Conservation (phyloP, 2,888 invertebrate species). For the Andrena flavipes region DNA sequence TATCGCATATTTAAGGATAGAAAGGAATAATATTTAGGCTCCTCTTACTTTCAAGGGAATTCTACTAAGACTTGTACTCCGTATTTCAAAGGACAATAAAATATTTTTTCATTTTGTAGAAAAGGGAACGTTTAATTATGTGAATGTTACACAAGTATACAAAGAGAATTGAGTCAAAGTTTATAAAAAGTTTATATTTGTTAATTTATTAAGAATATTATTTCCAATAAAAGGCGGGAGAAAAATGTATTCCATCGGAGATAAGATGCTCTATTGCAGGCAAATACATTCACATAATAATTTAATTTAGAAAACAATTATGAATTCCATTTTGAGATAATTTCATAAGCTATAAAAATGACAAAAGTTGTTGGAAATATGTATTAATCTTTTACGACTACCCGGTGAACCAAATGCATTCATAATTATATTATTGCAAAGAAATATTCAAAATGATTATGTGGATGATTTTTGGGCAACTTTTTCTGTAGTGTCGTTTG, state of each 20-base stretch:
- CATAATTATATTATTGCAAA: too few species aligned
- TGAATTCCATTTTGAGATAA: not conserved
- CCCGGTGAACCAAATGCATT: too few species aligned
- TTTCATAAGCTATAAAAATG: not conserved
- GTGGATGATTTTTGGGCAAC: too few species aligned
- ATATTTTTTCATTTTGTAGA: not conserved
- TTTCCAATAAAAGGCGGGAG: not conserved
- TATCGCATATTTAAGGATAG: not conserved
- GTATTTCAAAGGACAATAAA: conserved; percentile 3
- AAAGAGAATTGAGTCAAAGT: not conserved
- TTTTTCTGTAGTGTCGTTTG: too few species aligned
- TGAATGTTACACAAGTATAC: not conserved
- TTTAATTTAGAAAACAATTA: not conserved
- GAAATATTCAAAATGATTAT: too few species aligned
- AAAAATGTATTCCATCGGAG: not conserved
- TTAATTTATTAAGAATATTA: conserved; percentile 7
- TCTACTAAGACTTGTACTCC: not conserved
- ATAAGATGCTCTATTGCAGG: not conserved
- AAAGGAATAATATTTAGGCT: not conserved
- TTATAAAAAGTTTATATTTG: not conserved
- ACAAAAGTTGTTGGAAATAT: not conserved
- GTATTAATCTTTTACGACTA: not conserved
- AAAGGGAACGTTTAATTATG: not conserved
- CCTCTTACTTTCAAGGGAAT: not conserved
- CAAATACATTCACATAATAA: conserved; percentile 5